Evolutionary conservation across 2,113 vertebrate genomes (phyloP).

Genomic region (Erythrocercus mccallii): DNA sequence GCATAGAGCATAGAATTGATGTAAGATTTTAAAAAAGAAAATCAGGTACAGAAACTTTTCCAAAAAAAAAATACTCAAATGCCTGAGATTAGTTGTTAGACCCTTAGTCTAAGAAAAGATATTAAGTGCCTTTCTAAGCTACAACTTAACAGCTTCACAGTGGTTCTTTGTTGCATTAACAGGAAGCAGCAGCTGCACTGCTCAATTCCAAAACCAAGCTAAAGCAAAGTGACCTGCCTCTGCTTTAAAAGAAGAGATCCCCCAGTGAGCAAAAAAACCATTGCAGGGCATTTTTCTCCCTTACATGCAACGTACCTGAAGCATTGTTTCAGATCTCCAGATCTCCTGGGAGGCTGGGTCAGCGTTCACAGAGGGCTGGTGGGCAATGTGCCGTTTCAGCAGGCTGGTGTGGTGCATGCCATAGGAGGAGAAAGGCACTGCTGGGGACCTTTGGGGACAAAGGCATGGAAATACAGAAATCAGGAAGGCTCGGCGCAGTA

Average conservation of each 20-base stretch:
- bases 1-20: not conserved
- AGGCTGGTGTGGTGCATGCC: conserved; percentile 88
- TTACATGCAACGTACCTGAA: conserved; percentile 73
- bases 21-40: not conserved
- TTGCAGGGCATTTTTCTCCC: not conserved
- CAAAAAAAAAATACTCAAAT: not conserved
- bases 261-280: not conserved
- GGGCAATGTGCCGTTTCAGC: conserved; percentile 90
- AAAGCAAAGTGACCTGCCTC: not conserved
- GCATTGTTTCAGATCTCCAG: conserved; percentile 91
- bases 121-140: not conserved
- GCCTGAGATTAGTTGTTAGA: not conserved
- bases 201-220: not conserved
- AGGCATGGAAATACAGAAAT: not conserved
- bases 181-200: not conserved
- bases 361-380: conserved; percentile 90
- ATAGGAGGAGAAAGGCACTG: conserved; percentile 84
- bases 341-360: conserved; percentile 96
- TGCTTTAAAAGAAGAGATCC: not conserved
- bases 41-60: not conserved
- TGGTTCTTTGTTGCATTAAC: not conserved
- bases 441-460: conserved; percentile 73
- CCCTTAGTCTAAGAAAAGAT: not conserved
- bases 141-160: not conserved
- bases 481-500: not conserved